Evolutionary conservation across 2,113 vertebrate species (phyloP), one percentile per base, ranked within the genome.

Genomic region (Girardinichthys multiradiatus): DNA sequence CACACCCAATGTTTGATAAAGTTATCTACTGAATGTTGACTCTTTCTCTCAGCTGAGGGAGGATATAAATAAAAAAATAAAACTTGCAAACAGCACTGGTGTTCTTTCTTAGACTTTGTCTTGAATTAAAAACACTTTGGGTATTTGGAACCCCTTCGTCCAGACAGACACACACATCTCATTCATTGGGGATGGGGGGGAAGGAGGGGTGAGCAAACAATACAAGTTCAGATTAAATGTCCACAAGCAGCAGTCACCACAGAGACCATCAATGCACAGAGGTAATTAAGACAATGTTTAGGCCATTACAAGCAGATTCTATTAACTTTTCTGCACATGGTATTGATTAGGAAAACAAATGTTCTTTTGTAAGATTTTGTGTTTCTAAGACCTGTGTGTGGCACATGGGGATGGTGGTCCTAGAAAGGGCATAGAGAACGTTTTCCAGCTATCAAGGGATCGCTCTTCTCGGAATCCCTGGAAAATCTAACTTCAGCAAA

Each of bases 151-250:
- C 26, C 42, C 64, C 68, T 14, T 64, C 30, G 26, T 58, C 61
- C 57, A 21, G 64, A n/a, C 58, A 77, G 11, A 62, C 59, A 64
- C 2, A 57, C 29, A 73, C 28, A 82, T 72, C 33, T 68, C 69
- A 80, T 88, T 86, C 76, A 74, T 14, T 29, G 51, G 61, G 17
- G 37, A 74, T 35, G 60, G 72, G 62, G 72, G 37, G 57, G 71
- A 57, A 74, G 90, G 82, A 73, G 79, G 74, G 73, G 76, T 68
- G 77, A 84, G 74, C 83, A 90, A 90, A 91, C 87, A 90, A 79
- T 67, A 64, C 62, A 8, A 71, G 63, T 86, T 69, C 79, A 90
- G 85, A 87, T 90, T 88, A 86, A 81, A 88, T 83, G 71, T 82
- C 64, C 72, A 15, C 63, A 26, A 29, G 76, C 73, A 42, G 76